Evolutionary conservation across 2,888 invertebrate species (phyloP), one percentile per base, ranked within the genome.

Genomic region (Glyphotaelius pellucidus): DNA sequence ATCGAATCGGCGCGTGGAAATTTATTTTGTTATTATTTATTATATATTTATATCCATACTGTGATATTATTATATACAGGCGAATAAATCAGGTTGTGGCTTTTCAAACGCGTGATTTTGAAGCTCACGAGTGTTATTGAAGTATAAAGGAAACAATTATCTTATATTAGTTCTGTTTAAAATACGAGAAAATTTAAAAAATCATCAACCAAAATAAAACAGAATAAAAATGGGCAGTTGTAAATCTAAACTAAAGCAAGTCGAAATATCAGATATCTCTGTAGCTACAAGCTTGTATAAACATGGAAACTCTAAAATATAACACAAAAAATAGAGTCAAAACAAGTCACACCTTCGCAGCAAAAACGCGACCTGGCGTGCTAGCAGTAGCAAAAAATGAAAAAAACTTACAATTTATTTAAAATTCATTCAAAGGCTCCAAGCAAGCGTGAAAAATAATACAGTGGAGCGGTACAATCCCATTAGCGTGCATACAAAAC

Each of bases 401-500:
- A 47, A 47, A 52, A 67, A 67, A 67, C 25, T 67, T 67, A 67
- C 52, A 67, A 67, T 67, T 67, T 67, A 67, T 81, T 81, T 81
- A 11, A 81, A 81, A 81, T 81, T 81, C 81, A 81, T 81, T 81
- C 81, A 81, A 81, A 32, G 31, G 81, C 81, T 81, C 31, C 31
- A 4, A 32, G 31, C 31, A 25, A 30, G 81, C 81, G 15, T 81
- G 30, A 81, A 81, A 30, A 30, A 81, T 81, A 30, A 67, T 67
- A 67, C 52, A 67, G 52, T 67, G 52, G 25, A 25, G 52, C 52
- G 52, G 52, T 35, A 42, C 85, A 87, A 32, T 52, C 52, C 52
- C 87, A 87, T 52, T 52, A 87, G n/a, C 35, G 87, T 52, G 87
- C 87, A 87, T 52, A 52, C 52, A 32, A 30, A 87, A 87, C 52